Evolutionary conservation across 2,113 vertebrate genomes (phyloP), one percentile per base, ranked within the genome.

Genomic region (Piprites chloris): DNA sequence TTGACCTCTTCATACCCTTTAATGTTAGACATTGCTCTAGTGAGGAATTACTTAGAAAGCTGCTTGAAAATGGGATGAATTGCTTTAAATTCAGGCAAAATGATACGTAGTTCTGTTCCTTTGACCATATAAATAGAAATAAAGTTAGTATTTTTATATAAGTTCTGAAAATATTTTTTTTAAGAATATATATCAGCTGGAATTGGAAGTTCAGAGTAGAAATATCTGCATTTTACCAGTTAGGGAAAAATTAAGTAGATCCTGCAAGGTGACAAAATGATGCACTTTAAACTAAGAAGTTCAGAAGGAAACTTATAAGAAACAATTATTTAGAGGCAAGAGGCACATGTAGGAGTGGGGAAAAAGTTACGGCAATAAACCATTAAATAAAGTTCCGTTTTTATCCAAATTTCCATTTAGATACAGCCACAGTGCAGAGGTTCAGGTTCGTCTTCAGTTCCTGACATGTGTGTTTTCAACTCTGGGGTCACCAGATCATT

Each of bases 381-480:
- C 65, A 18, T 20, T 2, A 66, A 89, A 62, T 23, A n/a, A 84
- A 59, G 6, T 53, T 67, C 6, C 7, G 10, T 30, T 95, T 77
- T 93, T 82, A 53, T 92, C 73, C 37, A 44, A 53, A 90, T 94
- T 88, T 83, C 30, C 35, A 76, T 88, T 96, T 90, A 99, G 99
- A 93, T 99, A 99, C 96, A 99, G 99, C 93, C 99, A 99, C 97
- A 99, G 99, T 79, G 99, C 99, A 1, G 99, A 99, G 98, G 99
- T 99, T 96, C 99, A 99, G 97, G 99, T 99, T 90, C 99, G 99
- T 47, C 98, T 99, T 79, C 99, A 99, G 50, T 99, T 99, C 96
- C 98, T 99, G 97, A 99, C 99, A 4, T 99, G 99, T 66, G 99
- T 99, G 58, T 99, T 99, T 98, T 99, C 99, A 87, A 99, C 99